phyloP scores from a whole-genome alignment of 2,888 invertebrate genomes.

The Diadegma fenestrale region DNA sequence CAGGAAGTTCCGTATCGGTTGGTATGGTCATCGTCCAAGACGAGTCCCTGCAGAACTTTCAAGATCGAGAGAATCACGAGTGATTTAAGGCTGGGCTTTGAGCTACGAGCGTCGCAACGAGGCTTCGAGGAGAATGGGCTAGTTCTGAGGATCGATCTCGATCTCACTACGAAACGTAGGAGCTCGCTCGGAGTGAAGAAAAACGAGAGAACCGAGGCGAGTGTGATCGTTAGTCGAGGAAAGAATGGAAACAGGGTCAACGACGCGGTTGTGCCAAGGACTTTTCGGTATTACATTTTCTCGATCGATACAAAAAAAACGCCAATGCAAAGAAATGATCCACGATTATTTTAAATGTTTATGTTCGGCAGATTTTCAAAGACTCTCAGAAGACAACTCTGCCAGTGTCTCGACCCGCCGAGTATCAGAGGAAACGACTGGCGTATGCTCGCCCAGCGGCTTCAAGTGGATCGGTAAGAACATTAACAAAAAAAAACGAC shows the following conservation, averaged over 20 bases:
- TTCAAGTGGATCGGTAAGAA: conserved; percentile 90
- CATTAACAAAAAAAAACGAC: conserved; percentile 17
- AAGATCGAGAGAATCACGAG: conserved; percentile 87
- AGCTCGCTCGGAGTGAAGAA: conserved; percentile 67
- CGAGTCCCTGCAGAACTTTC: conserved; percentile 93
- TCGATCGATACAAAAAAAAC: conserved; percentile 24
- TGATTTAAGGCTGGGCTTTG: conserved; percentile 76
- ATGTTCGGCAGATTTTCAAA: conserved; percentile 76
- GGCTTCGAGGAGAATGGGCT: conserved; percentile 77
- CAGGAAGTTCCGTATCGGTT: conserved; percentile 94
- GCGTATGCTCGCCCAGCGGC: conserved; percentile 95
- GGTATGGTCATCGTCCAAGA: conserved; percentile 93
- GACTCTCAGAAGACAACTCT: conserved; percentile 89
- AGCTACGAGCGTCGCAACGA: conserved; percentile 75
- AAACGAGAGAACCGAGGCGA: conserved; percentile 69
- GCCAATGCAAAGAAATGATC: background rate
- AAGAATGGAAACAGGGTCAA: conserved; percentile 75
- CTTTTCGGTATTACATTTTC: conserved; percentile 72
- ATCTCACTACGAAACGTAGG: conserved; percentile 74
- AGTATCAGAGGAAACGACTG: conserved; percentile 96
- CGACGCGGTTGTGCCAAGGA: conserved; percentile 76
- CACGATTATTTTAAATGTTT: background rate
- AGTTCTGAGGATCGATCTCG: conserved; percentile 77
- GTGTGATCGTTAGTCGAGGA: conserved; percentile 73
- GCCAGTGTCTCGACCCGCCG: conserved; percentile 93